phyloP scores from a whole-genome alignment of 2,888 invertebrate species.

The Empis stercorea region DNA sequence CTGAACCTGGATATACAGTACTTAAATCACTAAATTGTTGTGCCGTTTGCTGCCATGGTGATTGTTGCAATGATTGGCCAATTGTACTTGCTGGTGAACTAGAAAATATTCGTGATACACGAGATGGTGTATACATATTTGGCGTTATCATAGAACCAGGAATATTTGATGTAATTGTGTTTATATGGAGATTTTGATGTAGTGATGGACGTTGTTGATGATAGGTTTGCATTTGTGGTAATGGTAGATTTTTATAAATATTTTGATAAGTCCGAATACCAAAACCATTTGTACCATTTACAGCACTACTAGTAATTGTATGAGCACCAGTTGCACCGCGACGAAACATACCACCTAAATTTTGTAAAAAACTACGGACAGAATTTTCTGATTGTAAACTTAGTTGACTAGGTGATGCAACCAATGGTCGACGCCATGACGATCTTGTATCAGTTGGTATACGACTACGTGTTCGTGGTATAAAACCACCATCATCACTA shows the following conservation, averaged over 20 bases:
- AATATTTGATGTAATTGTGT: conserved; percentile 24
- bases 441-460: conserved; percentile 40
- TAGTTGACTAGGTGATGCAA: conserved; percentile 51
- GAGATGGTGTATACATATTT: conserved; percentile 35
- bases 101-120: conserved; percentile 43
- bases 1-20: conserved; percentile 71
- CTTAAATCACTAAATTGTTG: conserved; percentile 73
- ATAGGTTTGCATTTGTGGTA: conserved; percentile 17
- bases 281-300: conserved; percentile 2
- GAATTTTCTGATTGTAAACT: conserved; percentile 55
- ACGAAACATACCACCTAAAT: conserved; percentile 27
- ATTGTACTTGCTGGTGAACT: conserved; percentile 53
- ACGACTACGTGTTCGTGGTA: conserved; percentile 41
- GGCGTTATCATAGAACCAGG: conserved; percentile 17
- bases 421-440: conserved; percentile 50
- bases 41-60: conserved; percentile 54
- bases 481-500: conserved; percentile 77
- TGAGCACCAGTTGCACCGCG: conserved; percentile 19
- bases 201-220: conserved; percentile 20
- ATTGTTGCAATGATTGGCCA: conserved; percentile 20
- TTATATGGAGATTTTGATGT: conserved; percentile 27
- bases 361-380: conserved; percentile 41
- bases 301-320: not conserved
- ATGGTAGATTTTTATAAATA: conserved; percentile 21
- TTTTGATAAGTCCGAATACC: conserved; percentile 29